Conservation (phyloP, 2,888 invertebrate species). For the Aleiodes testaceus region DNA sequence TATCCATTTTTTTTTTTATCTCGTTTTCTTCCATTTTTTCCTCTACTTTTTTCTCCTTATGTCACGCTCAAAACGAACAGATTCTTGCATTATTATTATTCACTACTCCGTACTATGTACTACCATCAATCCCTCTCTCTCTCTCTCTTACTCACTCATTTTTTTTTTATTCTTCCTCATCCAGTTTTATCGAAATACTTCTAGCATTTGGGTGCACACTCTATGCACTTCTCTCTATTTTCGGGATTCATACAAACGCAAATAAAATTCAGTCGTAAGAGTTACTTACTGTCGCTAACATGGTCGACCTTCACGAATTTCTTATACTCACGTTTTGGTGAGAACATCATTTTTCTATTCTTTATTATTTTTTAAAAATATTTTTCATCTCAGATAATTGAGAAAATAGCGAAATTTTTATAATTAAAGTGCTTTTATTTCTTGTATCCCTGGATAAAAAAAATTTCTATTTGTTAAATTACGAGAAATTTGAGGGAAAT, state of each 20-base stretch:
- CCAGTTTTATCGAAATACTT: conserved; percentile 13
- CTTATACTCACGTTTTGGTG: conserved; percentile 57
- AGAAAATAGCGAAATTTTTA: no score
- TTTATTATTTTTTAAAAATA: not conserved
- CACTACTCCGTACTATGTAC: conserved; percentile 27
- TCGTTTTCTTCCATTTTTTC: conserved; percentile 18
- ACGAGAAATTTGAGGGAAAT: no score
- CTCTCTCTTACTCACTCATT: conserved; percentile 6
- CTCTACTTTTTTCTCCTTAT: conserved; percentile 26
- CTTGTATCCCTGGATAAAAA: no score
- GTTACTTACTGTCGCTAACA: conserved; percentile 45
- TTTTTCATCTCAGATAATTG: no score
- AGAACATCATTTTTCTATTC: conserved; percentile 28
- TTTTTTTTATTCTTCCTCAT: conserved; percentile 23
- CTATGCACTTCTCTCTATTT: conserved; percentile 27
- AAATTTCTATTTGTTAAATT: no score
- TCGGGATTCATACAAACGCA: conserved; percentile 41
- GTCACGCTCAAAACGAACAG: conserved; percentile 34
- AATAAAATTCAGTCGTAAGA: conserved; percentile 52
- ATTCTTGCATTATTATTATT: conserved; percentile 39
- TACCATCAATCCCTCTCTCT: conserved; percentile 24
- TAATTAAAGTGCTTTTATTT: no score
- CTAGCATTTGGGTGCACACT: conserved; percentile 36
- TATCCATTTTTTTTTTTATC: conserved; percentile 7
- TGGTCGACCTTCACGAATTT: conserved; percentile 60